Evolutionary conservation across 1,140 invertebrate genomes (phyloP), one percentile per base, ranked within the genome.

Genomic region (Anoplolepis gracilipes): DNA sequence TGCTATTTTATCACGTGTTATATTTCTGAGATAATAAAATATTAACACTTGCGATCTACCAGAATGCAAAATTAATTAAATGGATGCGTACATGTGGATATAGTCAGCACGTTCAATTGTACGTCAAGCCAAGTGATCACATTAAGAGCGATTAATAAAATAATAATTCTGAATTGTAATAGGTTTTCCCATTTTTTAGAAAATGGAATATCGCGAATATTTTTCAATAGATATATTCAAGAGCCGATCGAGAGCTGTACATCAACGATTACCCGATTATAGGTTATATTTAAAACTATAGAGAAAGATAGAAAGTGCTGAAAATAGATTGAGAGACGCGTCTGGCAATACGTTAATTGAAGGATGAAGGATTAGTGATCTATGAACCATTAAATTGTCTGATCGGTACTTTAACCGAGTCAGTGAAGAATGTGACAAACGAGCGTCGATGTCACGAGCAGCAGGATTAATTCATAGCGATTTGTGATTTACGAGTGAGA

Each of bases 361-460:
- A 82, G 53, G 36, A 33, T 72, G 78, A 81, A 33, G 39, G 67
- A 59, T 59, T 61, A 82, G 67, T 82, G 78, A 81, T 72, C 78
- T 70, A 72, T 81, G 49, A 59, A 61, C 53, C 53, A 82, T 82
- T 73, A 61, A 82, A 72, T 73, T 73, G 55, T 72, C 53, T 33
- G 67, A 82, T 59, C 65, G 36, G 36, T 39, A 82, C 39, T 81
- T 81, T 81, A 81, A 73, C n/a, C 42, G 53, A 72, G 36, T 81
- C 53, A 28, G 2, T 73, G 39, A 30, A 30, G 78, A 73, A 73
- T 13, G 36, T 82, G 78, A 82, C 36, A 55, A 82, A 82, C 78
- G 53, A 73, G 67, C 78, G 28, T 61, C 53, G 19, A 59, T 42
- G 65, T 82, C 53, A 42, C 16, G 53, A 30, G 25, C 78, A 59